Evolutionary conservation across 2,888 invertebrate genomes (phyloP).

Genomic region (Athalia rosae): DNA sequence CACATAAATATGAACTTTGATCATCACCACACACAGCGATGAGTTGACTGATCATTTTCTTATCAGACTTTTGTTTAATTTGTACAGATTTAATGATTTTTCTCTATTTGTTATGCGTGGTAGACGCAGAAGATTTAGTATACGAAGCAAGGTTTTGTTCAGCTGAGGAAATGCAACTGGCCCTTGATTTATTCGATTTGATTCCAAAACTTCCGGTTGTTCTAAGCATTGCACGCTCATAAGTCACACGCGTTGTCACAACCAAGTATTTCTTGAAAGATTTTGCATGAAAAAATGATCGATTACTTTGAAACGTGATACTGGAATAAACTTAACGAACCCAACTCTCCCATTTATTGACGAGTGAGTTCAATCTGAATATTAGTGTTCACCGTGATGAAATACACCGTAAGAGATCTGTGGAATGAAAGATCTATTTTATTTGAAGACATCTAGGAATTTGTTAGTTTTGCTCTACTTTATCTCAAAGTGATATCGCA

Average conservation of each 20-base stretch:
- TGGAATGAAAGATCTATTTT: background rate
- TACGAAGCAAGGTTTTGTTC: background rate
- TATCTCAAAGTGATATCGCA: background rate
- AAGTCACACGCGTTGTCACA: background rate
- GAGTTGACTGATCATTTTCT: background rate
- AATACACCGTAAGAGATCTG: slow-evolving; percentile 4
- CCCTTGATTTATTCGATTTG: too few species aligned
- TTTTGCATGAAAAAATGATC: slow-evolving; percentile 14
- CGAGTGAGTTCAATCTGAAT: background rate
- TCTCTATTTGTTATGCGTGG: background rate
- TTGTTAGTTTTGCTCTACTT: background rate
- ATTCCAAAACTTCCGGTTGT: background rate
- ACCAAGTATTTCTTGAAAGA: background rate
- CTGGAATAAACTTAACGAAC: background rate
- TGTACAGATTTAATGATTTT: background rate
- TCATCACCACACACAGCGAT: background rate
- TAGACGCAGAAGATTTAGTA: background rate
- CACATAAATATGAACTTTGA: background rate
- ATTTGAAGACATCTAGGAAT: background rate
- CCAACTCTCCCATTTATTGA: slow-evolving; percentile 7
- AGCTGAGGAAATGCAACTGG: background rate
- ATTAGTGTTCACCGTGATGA: background rate
- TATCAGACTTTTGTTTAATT: slow-evolving; percentile 7
- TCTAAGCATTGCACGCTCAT: background rate
- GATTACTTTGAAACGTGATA: background rate